Evolutionary conservation across 2,888 invertebrate species (phyloP).

Genomic region (Smittia aterrima): DNA sequence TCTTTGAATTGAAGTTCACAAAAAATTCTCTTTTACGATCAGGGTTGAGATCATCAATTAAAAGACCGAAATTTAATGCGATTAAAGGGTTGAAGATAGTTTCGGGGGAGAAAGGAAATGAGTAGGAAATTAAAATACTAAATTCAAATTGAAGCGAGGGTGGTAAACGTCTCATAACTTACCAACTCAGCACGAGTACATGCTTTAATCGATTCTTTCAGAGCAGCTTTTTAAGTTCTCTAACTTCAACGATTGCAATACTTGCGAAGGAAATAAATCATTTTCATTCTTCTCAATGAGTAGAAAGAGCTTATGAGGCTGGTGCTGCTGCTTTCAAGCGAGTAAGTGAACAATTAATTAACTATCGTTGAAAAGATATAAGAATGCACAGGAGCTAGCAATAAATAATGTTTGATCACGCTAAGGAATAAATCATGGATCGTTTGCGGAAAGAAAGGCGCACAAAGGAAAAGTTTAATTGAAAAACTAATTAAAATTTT

Average conservation of each 20-base stretch:
- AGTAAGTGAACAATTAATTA: slow-evolving; percentile 22
- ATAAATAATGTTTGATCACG: slow-evolving; percentile 23
- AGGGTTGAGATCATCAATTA: no score
- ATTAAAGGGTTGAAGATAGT: not conserved
- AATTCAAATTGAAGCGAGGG: not conserved
- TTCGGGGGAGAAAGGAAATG: not conserved
- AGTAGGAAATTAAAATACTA: slow-evolving; percentile 31
- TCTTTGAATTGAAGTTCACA: not conserved
- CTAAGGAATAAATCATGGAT: not conserved
- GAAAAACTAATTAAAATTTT: slow-evolving; percentile 13
- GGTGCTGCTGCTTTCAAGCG: not conserved
- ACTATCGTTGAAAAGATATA: slow-evolving; percentile 2
- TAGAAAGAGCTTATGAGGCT: not conserved
- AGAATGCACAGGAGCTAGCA: not conserved
- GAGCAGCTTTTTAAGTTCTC: not conserved
- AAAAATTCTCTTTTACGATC: no score
- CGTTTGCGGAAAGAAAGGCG: not conserved
- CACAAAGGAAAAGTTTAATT: slow-evolving; percentile 12
- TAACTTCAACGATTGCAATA: not conserved
- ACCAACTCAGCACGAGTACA: not conserved
- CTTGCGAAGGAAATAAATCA: not conserved
- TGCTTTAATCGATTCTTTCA: not conserved
- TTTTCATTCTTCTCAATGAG: not conserved
- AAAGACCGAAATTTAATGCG: no score
- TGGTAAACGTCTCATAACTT: not conserved